phyloP scores from a whole-genome alignment of 2,888 invertebrate genomes.

The Neria commutata region DNA sequence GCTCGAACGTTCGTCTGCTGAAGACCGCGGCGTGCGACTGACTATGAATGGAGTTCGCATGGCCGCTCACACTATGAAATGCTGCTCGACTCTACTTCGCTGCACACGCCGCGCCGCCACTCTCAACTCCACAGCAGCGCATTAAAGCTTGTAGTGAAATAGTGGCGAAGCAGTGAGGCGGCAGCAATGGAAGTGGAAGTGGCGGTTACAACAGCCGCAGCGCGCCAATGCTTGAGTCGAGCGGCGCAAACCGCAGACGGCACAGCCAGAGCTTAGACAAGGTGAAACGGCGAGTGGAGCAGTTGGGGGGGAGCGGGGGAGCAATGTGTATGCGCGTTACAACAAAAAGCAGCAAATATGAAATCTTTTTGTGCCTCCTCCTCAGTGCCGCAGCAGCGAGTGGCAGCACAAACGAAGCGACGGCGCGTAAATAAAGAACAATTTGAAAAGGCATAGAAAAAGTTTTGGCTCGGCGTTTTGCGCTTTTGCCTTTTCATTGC shows the following conservation, averaged over 20 bases:
- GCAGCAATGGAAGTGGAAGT: slow-evolving; percentile 15
- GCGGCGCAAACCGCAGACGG: background rate
- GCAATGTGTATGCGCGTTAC: too few relatives aligned
- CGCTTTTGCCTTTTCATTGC: too few relatives aligned
- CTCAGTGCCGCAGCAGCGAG: too few relatives aligned
- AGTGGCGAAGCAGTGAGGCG: slow-evolving; percentile 26
- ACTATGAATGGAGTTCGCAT: slow-evolving; percentile 29
- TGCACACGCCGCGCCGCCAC: background rate
- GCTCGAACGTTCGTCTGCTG: slow-evolving; percentile 39
- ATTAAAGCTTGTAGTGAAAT: slow-evolving; percentile 12
- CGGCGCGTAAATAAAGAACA: too few relatives aligned
- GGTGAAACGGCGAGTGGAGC: too few relatives aligned
- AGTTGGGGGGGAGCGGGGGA: too few relatives aligned
- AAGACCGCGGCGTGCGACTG: slow-evolving; percentile 46
- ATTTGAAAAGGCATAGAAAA: too few relatives aligned
- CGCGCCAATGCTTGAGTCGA: background rate
- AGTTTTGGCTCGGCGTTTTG: too few relatives aligned
- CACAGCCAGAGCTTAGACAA: too few relatives aligned
- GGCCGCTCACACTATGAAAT: background rate
- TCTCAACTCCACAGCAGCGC: background rate
- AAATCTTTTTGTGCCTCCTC: too few relatives aligned
- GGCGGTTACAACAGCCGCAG: slow-evolving; percentile 9
- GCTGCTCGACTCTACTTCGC: background rate
- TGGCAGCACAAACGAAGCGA: too few relatives aligned
- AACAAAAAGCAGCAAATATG: too few relatives aligned